phyloP scores from a whole-genome alignment of 2,888 invertebrate genomes.

The Glyphotaelius pellucidus region DNA sequence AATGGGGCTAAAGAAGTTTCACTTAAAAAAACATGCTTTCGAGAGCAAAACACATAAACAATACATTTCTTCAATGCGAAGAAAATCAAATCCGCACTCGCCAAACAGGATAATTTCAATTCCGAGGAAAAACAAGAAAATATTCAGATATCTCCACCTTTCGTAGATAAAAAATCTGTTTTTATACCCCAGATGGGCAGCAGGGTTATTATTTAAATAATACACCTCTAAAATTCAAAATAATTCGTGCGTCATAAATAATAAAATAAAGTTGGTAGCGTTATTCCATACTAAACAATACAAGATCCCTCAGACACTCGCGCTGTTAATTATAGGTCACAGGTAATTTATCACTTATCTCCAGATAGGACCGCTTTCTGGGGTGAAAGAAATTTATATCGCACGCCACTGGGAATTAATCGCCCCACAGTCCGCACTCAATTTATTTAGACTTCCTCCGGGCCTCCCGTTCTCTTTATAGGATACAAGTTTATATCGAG shows the following conservation, averaged over 20 bases:
- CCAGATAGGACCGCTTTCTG: not conserved
- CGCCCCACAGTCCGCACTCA: constrained; percentile 24
- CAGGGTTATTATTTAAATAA: not conserved
- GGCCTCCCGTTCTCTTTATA: not conserved
- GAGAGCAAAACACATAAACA: too few relatives aligned
- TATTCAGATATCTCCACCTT: too few relatives aligned
- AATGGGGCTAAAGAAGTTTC: too few relatives aligned
- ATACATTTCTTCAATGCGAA: too few relatives aligned
- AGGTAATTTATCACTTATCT: constrained; percentile 43
- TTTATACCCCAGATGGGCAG: not conserved
- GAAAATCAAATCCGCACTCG: too few relatives aligned
- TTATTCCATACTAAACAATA: not conserved
- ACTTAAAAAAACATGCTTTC: too few relatives aligned
- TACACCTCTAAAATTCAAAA: not conserved
- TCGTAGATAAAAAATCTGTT: not conserved
- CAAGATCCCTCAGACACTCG: not conserved
- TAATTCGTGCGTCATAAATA: not conserved
- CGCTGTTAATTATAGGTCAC: constrained; percentile 34
- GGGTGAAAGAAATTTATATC: constrained; percentile 39
- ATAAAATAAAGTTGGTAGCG: not conserved
- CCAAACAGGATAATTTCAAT: too few relatives aligned
- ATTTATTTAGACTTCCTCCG: constrained; percentile 44
- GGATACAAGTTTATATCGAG: not conserved
- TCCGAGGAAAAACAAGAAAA: too few relatives aligned
- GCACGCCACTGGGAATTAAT: constrained; percentile 39